phyloP scores from a whole-genome alignment of 2,797 vertebrate species.

The Serranus cabrilla region DNA sequence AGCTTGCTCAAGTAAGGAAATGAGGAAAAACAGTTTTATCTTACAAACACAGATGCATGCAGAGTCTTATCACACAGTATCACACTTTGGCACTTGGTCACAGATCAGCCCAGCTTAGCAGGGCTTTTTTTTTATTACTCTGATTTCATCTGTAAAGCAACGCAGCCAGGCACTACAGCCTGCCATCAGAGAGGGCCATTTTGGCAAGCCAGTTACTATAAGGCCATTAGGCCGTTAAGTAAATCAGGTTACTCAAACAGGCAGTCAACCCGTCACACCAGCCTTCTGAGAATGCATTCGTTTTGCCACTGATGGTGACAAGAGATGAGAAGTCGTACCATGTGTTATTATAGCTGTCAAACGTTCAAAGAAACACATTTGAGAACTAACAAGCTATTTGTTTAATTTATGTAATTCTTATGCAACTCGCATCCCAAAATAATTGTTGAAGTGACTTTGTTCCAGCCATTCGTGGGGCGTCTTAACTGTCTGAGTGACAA shows the following conservation, averaged over 20 bases:
- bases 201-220: slow-evolving; percentile 32
- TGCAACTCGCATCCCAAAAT: neutral
- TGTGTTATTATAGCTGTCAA: slow-evolving; percentile 6
- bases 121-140: slow-evolving; percentile 28
- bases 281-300: slow-evolving; percentile 10
- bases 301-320: neutral
- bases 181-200: slow-evolving; percentile 27
- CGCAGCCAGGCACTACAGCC: slow-evolving; percentile 37
- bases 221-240: slow-evolving; percentile 32
- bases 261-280: slow-evolving; percentile 28
- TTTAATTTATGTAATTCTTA: slow-evolving; percentile 12
- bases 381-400: slow-evolving; percentile 10
- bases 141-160: slow-evolving; percentile 62
- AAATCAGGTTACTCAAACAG: slow-evolving; percentile 52
- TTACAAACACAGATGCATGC: slow-evolving; percentile 52
- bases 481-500: neutral
- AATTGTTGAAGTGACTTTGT: neutral
- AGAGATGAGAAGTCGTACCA: slow-evolving; percentile 8
- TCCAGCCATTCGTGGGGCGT: neutral
- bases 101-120: slow-evolving; percentile 58
- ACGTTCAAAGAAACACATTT: slow-evolving; percentile 1
- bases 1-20: slow-evolving; percentile 26
- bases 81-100: slow-evolving; percentile 57
- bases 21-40: slow-evolving; percentile 55
- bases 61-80: slow-evolving; percentile 62